Conservation (phyloP, 2,113 vertebrate genomes). For the Tyrannus savana region DNA sequence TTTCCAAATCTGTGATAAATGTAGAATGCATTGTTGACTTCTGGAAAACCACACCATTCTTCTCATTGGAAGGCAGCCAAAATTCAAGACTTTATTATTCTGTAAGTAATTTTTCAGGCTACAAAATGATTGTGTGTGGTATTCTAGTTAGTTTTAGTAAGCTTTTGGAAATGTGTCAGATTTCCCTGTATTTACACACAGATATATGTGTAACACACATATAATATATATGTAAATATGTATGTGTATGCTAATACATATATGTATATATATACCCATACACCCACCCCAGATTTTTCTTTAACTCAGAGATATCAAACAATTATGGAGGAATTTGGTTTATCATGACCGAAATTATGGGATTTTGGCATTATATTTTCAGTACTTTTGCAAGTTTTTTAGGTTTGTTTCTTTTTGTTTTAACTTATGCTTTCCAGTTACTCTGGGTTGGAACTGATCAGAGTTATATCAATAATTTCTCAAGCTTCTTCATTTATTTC, state of each 20-base stretch:
- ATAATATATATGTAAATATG: rapidly evolving
- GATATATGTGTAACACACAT: rapidly evolving
- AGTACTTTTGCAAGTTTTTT: neutral
- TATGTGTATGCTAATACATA: neutral
- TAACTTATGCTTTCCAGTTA: neutral
- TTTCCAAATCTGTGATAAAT: neutral
- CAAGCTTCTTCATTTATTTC: neutral
- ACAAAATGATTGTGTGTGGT: neutral
- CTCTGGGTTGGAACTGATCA: neutral
- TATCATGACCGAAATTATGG: neutral
- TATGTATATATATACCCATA: rapidly evolving
- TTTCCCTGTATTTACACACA: neutral
- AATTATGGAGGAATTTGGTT: neutral
- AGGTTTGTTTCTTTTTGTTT: neutral
- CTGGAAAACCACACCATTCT: neutral
- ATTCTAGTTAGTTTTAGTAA: neutral
- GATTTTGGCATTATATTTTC: neutral
- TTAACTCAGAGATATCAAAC: neutral
- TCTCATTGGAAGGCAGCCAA: neutral
- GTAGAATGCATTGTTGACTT: neutral
- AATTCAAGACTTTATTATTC: neutral
- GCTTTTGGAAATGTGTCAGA: neutral
- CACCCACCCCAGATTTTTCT: rapidly evolving
- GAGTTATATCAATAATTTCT: neutral
- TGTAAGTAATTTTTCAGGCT: neutral